Conservation (phyloP, 2,888 invertebrate species). For the Pelosia muscerda region DNA sequence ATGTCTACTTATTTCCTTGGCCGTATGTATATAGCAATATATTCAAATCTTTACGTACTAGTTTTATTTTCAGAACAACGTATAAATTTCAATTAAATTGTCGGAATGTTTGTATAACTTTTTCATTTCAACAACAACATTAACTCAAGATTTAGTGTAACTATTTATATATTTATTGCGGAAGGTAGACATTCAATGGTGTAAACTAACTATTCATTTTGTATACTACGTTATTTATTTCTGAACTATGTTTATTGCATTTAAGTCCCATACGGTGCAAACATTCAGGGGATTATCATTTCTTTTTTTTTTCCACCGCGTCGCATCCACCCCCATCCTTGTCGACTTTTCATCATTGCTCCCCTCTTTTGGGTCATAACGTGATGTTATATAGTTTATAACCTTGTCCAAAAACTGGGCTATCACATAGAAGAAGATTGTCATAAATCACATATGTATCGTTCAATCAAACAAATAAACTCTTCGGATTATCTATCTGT, state of each 20-base stretch:
- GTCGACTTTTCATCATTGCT: no score
- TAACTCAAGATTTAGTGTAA: conserved; percentile 3
- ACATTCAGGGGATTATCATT: no score
- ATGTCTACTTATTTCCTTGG: no score
- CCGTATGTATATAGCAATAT: neutral
- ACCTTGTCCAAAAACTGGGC: no score
- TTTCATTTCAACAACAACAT: neutral
- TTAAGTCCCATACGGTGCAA: neutral
- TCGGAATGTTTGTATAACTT: conserved; percentile 1
- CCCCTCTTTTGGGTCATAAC: no score
- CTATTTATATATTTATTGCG: conserved; percentile 1
- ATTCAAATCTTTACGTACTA: neutral
- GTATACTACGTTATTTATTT: neutral
- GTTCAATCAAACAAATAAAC: no score
- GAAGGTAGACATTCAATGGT: neutral
- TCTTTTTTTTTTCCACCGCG: no score
- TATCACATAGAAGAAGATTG: no score
- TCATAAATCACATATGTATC: no score
- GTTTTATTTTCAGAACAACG: neutral
- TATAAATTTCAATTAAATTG: conserved; percentile 4
- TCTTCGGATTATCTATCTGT: no score
- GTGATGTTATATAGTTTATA: no score
- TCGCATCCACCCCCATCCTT: no score
- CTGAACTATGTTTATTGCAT: neutral
- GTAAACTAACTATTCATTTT: conserved; percentile 4